A percentile compares a stretch with the other conserved stretches of the same genome.
These are phyloP conservation scores for Brachypterus glaber DNA, from an alignment of 2,888 invertebrate species.

Conservation along the genomic window DNA sequence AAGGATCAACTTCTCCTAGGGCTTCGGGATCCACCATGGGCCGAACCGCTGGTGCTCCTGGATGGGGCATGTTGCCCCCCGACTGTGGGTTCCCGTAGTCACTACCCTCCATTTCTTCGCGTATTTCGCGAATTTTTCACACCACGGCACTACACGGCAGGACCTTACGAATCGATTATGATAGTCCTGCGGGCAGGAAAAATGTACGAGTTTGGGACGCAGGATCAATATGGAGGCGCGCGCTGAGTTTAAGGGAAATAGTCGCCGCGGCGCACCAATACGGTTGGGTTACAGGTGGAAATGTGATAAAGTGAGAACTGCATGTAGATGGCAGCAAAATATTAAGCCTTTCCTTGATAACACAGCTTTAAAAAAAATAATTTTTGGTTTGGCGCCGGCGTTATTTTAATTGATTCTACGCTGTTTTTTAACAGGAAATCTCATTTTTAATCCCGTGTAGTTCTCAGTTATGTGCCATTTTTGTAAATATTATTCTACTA, in stretches of 20 bases:
- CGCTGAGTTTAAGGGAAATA: conserved; percentile 8
- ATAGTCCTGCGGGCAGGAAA: background rate
- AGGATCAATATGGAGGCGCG: conserved; percentile 17
- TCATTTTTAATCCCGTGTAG: too few species aligned
- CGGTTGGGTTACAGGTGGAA: conserved; percentile 24
- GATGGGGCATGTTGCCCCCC: conserved; percentile 20
- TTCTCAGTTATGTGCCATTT: too few species aligned
- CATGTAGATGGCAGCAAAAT: too few species aligned
- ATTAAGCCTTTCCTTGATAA: too few species aligned
- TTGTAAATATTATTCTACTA: too few species aligned
- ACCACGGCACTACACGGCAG: background rate
- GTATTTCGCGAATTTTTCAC: conserved; percentile 8
- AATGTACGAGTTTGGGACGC: background rate
- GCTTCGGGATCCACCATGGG: conserved; percentile 78
- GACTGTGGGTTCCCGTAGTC: conserved; percentile 27
- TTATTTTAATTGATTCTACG: too few species aligned
- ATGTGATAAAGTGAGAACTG: too few species aligned
- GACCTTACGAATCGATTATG: conserved; percentile 9
- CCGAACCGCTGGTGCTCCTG: conserved; percentile 45
- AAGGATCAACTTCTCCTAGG: conserved; percentile 76
- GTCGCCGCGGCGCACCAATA: background rate
- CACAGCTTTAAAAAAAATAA: too few species aligned
- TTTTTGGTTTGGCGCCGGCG: too few species aligned
- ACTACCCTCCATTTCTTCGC: conserved; percentile 28
- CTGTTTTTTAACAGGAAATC: too few species aligned